phyloP scores from a whole-genome alignment of 2,797 vertebrate species.

The Glossophaga mutica region DNA sequence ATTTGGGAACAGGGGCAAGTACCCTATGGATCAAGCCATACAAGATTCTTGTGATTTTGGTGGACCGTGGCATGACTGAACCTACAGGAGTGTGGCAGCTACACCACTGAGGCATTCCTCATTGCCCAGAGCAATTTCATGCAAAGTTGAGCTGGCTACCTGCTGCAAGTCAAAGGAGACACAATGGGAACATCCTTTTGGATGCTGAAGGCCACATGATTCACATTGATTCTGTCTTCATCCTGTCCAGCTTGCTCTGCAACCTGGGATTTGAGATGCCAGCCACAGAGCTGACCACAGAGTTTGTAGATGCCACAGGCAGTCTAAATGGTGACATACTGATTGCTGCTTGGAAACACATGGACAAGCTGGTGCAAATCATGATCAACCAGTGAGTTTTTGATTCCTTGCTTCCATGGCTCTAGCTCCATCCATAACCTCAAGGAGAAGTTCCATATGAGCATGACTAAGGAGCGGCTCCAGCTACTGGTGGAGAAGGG shows the following conservation, averaged over 20 bases:
- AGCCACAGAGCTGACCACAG: conserved; percentile 93
- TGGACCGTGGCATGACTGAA: conserved; percentile 97
- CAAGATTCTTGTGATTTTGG: conserved; percentile 95
- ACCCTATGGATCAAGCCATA: conserved; percentile 96
- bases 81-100: conserved; percentile 93
- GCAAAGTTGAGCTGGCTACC: conserved; percentile 94
- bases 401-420: conserved; percentile 95
- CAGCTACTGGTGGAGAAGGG: conserved; percentile 93
- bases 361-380: conserved; percentile 93
- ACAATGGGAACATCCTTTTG: conserved; percentile 94
- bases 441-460: conserved; percentile 98
- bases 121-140: conserved; percentile 94
- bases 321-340: conserved; percentile 93
- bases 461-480: conserved; percentile 96
- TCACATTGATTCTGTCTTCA: conserved; percentile 98
- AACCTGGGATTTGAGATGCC: conserved; percentile 96
- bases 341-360: conserved; percentile 93
- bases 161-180: conserved; percentile 98
- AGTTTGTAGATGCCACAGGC: conserved; percentile 97
- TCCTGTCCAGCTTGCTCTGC: conserved; percentile 93
- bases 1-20: conserved; percentile 95
- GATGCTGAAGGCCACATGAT: conserved; percentile 95
- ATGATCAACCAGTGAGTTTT: conserved; percentile 96
- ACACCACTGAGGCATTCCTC: conserved; percentile 92
- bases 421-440: conserved; percentile 93